Conservation (phyloP, 2,888 invertebrate species). For the Nomada lathburiana region DNA sequence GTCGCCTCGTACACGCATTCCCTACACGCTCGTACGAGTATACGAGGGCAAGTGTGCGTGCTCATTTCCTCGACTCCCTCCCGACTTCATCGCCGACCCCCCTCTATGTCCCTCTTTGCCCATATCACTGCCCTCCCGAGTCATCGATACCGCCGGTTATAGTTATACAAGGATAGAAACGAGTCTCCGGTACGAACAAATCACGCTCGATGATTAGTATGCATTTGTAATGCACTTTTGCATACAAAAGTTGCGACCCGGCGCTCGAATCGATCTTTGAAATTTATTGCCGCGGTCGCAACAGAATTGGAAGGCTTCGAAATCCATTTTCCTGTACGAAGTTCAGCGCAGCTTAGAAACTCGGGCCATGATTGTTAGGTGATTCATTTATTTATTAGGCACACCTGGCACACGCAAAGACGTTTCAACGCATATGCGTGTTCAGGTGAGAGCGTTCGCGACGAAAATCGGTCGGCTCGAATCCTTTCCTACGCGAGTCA, state of each 20-base stretch:
- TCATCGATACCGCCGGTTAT: slow-evolving; percentile 58
- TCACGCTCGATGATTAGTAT: too few species aligned
- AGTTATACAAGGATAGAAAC: slow-evolving; percentile 45
- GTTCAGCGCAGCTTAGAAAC: too few species aligned
- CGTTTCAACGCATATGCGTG: too few species aligned
- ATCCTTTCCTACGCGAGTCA: slow-evolving; percentile 62
- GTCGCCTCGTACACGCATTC: slow-evolving; percentile 38
- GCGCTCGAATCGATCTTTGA: too few species aligned
- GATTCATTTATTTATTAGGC: too few species aligned
- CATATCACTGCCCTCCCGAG: slow-evolving; percentile 39
- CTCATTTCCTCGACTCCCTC: slow-evolving; percentile 56
- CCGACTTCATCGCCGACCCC: not conserved
- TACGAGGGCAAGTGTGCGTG: slow-evolving; percentile 25
- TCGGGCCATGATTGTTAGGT: too few species aligned
- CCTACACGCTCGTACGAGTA: slow-evolving; percentile 21
- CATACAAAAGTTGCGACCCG: too few species aligned
- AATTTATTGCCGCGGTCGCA: too few species aligned
- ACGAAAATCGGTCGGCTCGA: slow-evolving; percentile 50
- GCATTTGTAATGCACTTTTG: too few species aligned
- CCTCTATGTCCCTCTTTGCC: slow-evolving; percentile 1
- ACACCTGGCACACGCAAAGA: too few species aligned
- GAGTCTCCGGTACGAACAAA: slow-evolving; percentile 53
- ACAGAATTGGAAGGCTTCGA: too few species aligned
- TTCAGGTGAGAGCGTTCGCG: not conserved
- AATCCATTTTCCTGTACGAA: too few species aligned